phyloP scores from a whole-genome alignment of 2,113 vertebrate genomes.

The Aramus guarauna region DNA sequence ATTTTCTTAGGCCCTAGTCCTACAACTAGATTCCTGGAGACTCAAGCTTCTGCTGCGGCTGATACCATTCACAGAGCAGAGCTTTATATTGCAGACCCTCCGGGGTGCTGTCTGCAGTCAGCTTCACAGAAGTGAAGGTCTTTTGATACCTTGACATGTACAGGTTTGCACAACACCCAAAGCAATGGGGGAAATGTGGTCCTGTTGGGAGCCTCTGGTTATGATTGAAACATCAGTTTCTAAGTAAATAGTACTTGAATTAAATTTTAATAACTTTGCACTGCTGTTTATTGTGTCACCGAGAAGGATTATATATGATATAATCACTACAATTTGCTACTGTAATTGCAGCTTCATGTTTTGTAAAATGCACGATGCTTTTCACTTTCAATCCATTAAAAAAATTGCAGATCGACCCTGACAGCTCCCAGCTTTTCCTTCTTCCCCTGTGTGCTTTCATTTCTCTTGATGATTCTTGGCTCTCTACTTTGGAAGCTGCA shows the following conservation, averaged over 20 bases:
- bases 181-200: not conserved
- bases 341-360: constrained; percentile 14
- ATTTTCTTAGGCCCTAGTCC: not conserved
- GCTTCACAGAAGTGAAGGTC: not conserved
- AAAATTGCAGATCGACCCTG: not conserved
- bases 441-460: constrained; percentile 13
- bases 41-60: not conserved
- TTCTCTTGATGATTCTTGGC: constrained; percentile 27
- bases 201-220: not conserved
- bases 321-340: not conserved
- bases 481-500: constrained; percentile 35
- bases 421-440: constrained; percentile 21
- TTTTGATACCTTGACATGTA: not conserved
- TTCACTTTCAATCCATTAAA: constrained; percentile 23
- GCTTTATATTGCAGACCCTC: not conserved
- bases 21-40: not conserved
- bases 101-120: not conserved
- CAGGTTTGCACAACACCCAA: not conserved
- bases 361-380: not conserved
- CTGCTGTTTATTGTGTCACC: not conserved
- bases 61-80: not conserved
- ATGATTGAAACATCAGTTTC: not conserved
- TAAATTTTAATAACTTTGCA: not conserved
- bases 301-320: not conserved
- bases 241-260: not conserved